Evolutionary conservation across 2,113 vertebrate genomes (phyloP).

Genomic region (Clarias gariepinus): DNA sequence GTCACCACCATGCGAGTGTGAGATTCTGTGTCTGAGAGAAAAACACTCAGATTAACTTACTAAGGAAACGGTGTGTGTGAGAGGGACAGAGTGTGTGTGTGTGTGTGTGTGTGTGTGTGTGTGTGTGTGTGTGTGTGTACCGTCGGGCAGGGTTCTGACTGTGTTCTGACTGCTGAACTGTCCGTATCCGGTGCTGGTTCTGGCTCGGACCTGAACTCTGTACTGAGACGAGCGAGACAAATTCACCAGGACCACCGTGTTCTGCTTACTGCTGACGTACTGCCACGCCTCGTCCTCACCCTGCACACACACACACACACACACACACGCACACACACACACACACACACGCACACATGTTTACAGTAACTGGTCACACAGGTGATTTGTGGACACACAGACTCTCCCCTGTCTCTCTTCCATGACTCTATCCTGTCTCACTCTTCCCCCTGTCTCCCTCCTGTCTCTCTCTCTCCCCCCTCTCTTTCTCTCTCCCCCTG

Average conservation of each 20-base stretch:
- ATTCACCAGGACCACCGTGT: slow-evolving; percentile 67
- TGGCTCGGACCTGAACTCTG: slow-evolving; percentile 78
- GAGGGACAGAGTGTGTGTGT: too few relatives aligned
- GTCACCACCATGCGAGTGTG: slow-evolving; percentile 40
- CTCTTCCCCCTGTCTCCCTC: too few relatives aligned
- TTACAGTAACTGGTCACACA: neutral
- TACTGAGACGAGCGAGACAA: slow-evolving; percentile 72
- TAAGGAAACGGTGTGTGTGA: neutral
- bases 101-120: slow-evolving; percentile 6
- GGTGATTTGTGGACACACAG: neutral
- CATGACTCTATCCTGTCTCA: too few relatives aligned
- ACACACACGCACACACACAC: slow-evolving; percentile 2
- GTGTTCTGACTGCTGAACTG: slow-evolving; percentile 67
- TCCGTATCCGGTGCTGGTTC: slow-evolving; percentile 79
- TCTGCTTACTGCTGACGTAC: slow-evolving; percentile 70
- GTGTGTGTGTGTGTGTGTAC: slow-evolving; percentile 57
- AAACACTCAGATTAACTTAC: neutral
- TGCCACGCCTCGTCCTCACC: slow-evolving; percentile 68
- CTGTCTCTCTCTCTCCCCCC: too few relatives aligned
- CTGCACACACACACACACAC: slow-evolving; percentile 41
- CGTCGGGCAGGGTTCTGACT: slow-evolving; percentile 74
- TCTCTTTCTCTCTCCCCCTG: too few relatives aligned
- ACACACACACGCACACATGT: neutral
- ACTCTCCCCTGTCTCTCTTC: too few relatives aligned
- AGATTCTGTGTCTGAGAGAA: slow-evolving; percentile 27